Conservation (phyloP, 2,797 vertebrate genomes). For the Gymnoscopelus braueri region DNA sequence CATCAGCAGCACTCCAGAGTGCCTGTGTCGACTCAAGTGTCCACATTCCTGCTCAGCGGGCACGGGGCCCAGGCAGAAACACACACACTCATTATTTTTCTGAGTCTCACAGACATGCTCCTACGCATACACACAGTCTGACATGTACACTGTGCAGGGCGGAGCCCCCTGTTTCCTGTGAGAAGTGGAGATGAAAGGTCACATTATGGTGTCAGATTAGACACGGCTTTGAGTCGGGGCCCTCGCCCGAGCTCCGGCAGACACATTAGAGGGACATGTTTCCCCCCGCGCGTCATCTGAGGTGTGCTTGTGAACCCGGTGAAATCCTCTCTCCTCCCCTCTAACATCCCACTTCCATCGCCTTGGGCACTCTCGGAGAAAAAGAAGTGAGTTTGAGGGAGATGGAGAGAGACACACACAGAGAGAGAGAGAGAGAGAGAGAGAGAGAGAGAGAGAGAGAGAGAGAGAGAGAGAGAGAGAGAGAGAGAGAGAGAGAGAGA, state of each 20-base stretch:
- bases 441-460: slow-evolving; percentile 54
- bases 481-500: slow-evolving; percentile 50
- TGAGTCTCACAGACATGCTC: not conserved
- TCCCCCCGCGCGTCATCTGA: slow-evolving; percentile 68
- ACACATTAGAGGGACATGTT: slow-evolving; percentile 73
- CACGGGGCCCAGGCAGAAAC: not conserved
- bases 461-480: slow-evolving; percentile 50
- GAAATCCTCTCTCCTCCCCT: slow-evolving; percentile 66
- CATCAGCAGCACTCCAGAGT: slow-evolving; percentile 70
- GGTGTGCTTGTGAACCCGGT: slow-evolving; percentile 70
- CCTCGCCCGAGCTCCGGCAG: slow-evolving; percentile 48
- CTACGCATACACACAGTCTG: slow-evolving; percentile 13
- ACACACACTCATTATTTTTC: not conserved
- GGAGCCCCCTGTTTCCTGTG: slow-evolving; percentile 61
- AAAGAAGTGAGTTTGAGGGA: slow-evolving; percentile 53
- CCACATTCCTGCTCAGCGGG: slow-evolving; percentile 60
- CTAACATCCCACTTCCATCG: slow-evolving; percentile 69
- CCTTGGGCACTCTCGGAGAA: slow-evolving; percentile 66
- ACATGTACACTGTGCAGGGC: slow-evolving; percentile 40
- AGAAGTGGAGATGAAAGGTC: slow-evolving; percentile 72
- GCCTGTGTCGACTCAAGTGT: slow-evolving; percentile 64
- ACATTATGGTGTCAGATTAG: slow-evolving; percentile 69
- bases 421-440: slow-evolving; percentile 9
- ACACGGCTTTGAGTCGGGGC: slow-evolving; percentile 60
- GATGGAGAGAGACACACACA: slow-evolving; percentile 23